Conservation (phyloP, 2,888 invertebrate genomes). For the Antheraea assamensis region DNA sequence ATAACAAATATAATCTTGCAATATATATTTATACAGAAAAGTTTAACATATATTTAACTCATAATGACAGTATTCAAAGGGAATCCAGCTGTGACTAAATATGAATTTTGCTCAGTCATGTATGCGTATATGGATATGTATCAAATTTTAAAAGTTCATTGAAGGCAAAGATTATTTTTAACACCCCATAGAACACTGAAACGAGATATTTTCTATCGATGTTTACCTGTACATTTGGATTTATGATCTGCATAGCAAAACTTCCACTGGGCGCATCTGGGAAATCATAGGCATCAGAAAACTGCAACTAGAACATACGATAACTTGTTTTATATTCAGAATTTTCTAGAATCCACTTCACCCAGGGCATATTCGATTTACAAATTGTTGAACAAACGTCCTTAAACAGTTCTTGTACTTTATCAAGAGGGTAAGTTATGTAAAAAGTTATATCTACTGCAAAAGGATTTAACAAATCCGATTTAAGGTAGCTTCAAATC, state of each 20-base stretch:
- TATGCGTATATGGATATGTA: background rate
- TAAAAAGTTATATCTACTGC: background rate
- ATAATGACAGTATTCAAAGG: background rate
- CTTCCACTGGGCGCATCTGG: constrained; percentile 82
- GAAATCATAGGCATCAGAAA: constrained; percentile 81
- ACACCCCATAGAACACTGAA: constrained; percentile 11
- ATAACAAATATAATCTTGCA: background rate
- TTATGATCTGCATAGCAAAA: constrained; percentile 71
- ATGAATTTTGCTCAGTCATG: background rate
- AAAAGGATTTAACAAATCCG: constrained; percentile 3
- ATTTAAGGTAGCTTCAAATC: background rate
- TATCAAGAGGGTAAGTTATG: background rate
- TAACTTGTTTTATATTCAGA: background rate
- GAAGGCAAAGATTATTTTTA: background rate
- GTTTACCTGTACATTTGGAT: constrained; percentile 64
- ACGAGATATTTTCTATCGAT: background rate
- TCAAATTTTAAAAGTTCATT: background rate
- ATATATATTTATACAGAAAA: background rate
- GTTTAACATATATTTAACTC: background rate
- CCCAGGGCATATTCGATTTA: background rate
- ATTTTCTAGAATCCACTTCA: background rate
- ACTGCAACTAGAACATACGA: constrained; percentile 67
- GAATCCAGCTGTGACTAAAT: constrained; percentile 3
- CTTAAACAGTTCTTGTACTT: background rate
- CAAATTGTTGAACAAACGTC: background rate